These are phyloP conservation scores for Psix sp. DNA, from an alignment of 1,140 invertebrate species.

Conservation along the genomic window DNA sequence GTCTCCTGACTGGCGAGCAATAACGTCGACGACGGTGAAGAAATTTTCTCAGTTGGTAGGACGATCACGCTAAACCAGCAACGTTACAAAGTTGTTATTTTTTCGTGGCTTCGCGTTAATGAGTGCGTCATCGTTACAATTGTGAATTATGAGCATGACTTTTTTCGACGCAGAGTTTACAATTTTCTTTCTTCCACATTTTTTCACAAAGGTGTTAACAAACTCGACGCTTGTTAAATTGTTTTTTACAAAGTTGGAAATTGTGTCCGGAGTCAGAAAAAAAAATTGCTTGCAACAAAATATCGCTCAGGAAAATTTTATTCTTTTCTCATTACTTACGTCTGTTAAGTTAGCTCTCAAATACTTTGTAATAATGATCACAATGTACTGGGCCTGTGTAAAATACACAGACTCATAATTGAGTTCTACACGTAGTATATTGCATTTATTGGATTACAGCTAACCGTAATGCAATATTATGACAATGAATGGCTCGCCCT, in stretches of 20 bases:
- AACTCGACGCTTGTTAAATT: background rate
- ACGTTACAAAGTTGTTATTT: slow-evolving; percentile 13
- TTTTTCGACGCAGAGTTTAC: slow-evolving; percentile 4
- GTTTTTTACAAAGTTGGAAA: background rate
- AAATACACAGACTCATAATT: too few species aligned
- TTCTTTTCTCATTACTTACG: too few species aligned
- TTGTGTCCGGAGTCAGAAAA: background rate
- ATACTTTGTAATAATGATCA: too few species aligned
- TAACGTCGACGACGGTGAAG: too few species aligned
- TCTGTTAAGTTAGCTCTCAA: too few species aligned
- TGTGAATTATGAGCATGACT: slow-evolving; percentile 22
- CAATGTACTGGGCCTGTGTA: too few species aligned
- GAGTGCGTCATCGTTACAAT: slow-evolving; percentile 33
- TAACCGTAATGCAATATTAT: too few species aligned
- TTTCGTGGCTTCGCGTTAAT: slow-evolving; percentile 14
- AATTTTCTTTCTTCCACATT: background rate
- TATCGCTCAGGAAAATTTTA: background rate
- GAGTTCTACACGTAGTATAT: too few species aligned
- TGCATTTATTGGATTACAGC: too few species aligned
- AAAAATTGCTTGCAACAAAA: background rate
- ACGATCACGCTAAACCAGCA: slow-evolving; percentile 1
- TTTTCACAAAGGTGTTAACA: slow-evolving; percentile 12
- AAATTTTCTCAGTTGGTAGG: background rate
- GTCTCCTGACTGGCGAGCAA: too few species aligned
- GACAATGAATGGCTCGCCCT: too few species aligned